Evolutionary conservation across 1,140 invertebrate genomes (phyloP), one percentile per base, ranked within the genome.

Genomic region (Drosophila gunungcola): DNA sequence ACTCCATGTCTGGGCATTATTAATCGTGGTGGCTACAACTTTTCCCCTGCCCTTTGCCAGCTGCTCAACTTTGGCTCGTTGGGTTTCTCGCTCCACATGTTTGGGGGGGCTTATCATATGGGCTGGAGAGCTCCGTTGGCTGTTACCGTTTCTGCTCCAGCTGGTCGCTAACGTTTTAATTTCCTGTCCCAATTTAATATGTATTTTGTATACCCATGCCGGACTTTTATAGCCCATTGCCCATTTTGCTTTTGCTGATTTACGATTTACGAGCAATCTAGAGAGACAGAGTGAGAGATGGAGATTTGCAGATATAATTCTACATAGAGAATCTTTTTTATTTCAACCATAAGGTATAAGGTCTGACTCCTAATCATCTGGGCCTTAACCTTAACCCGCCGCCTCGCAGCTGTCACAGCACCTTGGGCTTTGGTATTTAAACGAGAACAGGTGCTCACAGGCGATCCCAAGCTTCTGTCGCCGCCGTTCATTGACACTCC

Each of bases 401-500:
- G 13, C 4, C 42, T 16, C 39, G 6, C 67, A 70, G 67, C 67
- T 70, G 67, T 69, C 67, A 70, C 63, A 46, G 49, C 63, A 32
- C 63, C 65, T 69, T 69, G 41, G 63, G 62, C 42, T 29, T 12
- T 32, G 38, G 34, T 70, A 46, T 70, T 70, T 49, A 70, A 67
- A 69, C 41, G 64, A 69, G 64, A 70, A 70, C 67, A 70, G 67
- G 67, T 70, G 67, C 67, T 69, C 34, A 11, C 29, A 7, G 29
- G 42, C 27, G 27, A 39, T 27, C 27, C 42, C 34, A 29, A 16
- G 61, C 48, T 65, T 52, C 45, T 43, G 29, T 13, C 32, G 45
- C 16, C 38, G 16, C 45, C 41, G 78, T 82, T 82, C 79, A 81
- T 81, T 81, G 79, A 81, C 79, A 82, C 68, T 78, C 67, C 57